Conservation (phyloP, 1,140 invertebrate genomes). For the Euwallacea similis region DNA sequence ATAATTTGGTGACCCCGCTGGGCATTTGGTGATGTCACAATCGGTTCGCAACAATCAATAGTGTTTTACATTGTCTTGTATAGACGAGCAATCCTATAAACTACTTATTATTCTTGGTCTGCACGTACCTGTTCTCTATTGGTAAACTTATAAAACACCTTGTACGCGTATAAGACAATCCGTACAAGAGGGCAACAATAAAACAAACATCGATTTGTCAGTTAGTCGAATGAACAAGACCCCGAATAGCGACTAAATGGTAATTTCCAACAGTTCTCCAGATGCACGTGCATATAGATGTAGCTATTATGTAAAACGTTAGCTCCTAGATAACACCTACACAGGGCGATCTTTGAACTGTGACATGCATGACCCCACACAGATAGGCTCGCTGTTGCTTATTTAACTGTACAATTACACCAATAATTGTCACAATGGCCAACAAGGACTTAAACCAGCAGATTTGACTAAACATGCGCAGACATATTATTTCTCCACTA, state of each 20-base stretch:
- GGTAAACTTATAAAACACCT: too few species aligned
- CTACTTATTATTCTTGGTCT: too few species aligned
- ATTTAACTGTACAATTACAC: not conserved
- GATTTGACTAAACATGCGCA: too few species aligned
- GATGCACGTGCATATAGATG: slow-evolving; percentile 22
- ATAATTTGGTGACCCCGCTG: too few species aligned
- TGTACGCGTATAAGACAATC: too few species aligned
- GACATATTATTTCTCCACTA: slow-evolving; percentile 3
- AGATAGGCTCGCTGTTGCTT: not conserved
- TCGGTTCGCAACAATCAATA: too few species aligned
- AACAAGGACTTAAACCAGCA: not conserved
- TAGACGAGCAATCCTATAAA: too few species aligned
- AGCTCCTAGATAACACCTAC: slow-evolving; percentile 18
- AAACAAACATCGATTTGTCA: slow-evolving; percentile 15
- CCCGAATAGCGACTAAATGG: slow-evolving; percentile 14
- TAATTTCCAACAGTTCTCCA: slow-evolving; percentile 5
- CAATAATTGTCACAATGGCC: not conserved
- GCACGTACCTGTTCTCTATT: too few species aligned
- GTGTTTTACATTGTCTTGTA: too few species aligned
- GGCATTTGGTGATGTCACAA: too few species aligned
- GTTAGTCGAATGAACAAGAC: slow-evolving; percentile 4
- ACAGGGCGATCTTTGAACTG: slow-evolving; percentile 7
- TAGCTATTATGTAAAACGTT: slow-evolving; percentile 15
- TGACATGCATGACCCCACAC: not conserved
- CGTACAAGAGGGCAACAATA: too few species aligned